Evolutionary conservation across 2,113 vertebrate species (phyloP).

Genomic region (Brachypodius melanocephalos): DNA sequence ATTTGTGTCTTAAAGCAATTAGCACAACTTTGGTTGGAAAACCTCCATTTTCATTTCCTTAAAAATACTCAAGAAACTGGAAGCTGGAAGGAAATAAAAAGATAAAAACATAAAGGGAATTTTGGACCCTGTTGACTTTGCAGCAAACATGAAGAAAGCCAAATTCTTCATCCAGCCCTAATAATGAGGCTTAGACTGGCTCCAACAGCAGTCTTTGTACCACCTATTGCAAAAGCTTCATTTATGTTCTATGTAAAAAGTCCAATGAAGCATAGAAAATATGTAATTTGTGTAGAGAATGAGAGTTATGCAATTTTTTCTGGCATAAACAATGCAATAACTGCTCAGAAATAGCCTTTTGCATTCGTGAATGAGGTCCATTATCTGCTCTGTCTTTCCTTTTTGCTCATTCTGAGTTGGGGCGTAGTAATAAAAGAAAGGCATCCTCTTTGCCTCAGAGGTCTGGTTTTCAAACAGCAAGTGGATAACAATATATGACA

Average conservation of each 20-base stretch:
- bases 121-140: background rate
- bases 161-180: conserved; percentile 18
- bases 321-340: conserved; percentile 61
- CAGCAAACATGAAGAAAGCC: conserved; percentile 8
- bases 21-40: conserved; percentile 4
- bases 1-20: conserved; percentile 21
- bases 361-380: conserved; percentile 3
- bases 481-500: conserved; percentile 3
- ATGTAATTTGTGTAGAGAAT: conserved; percentile 49
- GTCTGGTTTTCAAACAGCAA: conserved; percentile 15
- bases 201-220: conserved; percentile 20
- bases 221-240: conserved; percentile 41
- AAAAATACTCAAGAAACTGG: background rate
- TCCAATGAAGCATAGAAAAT: conserved; percentile 56
- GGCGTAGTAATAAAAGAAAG: background rate
- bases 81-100: background rate
- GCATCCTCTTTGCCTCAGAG: background rate
- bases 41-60: background rate
- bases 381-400: conserved; percentile 13
- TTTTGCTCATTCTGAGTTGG: background rate
- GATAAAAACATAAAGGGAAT: background rate
- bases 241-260: conserved; percentile 48
- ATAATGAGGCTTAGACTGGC: conserved; percentile 18
- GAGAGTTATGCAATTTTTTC: conserved; percentile 33
- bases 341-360: conserved; percentile 43